Conservation (phyloP, 2,888 invertebrate genomes). For the Agonopterix heracliana region DNA sequence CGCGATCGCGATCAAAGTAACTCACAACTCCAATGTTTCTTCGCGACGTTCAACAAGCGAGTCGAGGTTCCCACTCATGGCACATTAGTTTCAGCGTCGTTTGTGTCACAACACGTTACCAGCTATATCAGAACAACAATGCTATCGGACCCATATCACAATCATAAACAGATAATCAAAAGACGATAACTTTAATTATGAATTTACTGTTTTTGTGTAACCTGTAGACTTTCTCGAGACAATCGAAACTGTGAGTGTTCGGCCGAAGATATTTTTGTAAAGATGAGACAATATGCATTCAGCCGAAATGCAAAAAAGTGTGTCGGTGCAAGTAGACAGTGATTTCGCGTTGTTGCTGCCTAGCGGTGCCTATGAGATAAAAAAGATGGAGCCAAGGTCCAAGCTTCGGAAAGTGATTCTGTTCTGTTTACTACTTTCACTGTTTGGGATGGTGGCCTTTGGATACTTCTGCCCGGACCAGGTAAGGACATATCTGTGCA, state of each 20-base stretch:
- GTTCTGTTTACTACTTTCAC: slow-evolving; percentile 87
- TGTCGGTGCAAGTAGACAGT: slow-evolving; percentile 90
- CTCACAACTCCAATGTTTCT: slow-evolving; percentile 15
- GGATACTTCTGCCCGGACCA: slow-evolving; percentile 94
- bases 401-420: slow-evolving; percentile 87
- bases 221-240: slow-evolving; percentile 25
- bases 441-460: slow-evolving; percentile 91
- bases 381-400: slow-evolving; percentile 90
- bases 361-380: slow-evolving; percentile 86
- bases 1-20: neutral
- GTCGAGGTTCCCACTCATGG: slow-evolving; percentile 8
- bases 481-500: slow-evolving; percentile 58
- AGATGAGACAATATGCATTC: slow-evolving; percentile 73
- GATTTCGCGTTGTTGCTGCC: slow-evolving; percentile 87
- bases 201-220: slow-evolving; percentile 29
- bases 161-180: slow-evolving; percentile 4
- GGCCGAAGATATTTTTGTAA: slow-evolving; percentile 53
- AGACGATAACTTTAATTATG: slow-evolving; percentile 32
- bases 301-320: slow-evolving; percentile 82
- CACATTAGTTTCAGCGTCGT: slow-evolving; percentile 44
- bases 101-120: slow-evolving; percentile 35
- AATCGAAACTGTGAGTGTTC: slow-evolving; percentile 41
- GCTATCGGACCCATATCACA: slow-evolving; percentile 28
- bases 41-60: slow-evolving; percentile 16
- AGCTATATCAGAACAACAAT: slow-evolving; percentile 45